A percentile compares a stretch with the other conserved stretches of the same genome.
Conservation (phyloP, 2,113 vertebrate species). For the Acanthochromis polyacanthus region DNA sequence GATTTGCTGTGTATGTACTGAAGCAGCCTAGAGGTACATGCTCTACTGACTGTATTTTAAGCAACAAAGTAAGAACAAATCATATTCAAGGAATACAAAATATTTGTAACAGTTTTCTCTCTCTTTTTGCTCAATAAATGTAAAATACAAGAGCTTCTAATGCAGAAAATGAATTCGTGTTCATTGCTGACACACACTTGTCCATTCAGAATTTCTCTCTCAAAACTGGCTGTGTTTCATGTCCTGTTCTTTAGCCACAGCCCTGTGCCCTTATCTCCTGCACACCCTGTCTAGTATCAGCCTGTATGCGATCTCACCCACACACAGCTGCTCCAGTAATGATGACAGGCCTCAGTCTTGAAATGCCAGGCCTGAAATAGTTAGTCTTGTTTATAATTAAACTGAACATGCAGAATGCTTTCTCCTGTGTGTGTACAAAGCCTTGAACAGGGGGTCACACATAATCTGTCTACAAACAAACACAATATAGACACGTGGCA, state of each 20-base stretch:
- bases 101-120: not conserved
- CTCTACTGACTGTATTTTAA: too few species aligned
- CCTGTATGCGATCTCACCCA: conserved; percentile 39
- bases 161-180: not conserved
- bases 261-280: not conserved
- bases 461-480: not conserved
- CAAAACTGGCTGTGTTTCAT: not conserved
- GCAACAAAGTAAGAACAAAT: too few species aligned
- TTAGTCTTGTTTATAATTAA: conserved; percentile 67
- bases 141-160: not conserved
- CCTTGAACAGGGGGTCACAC: not conserved
- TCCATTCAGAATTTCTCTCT: not conserved
- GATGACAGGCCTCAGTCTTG: conserved; percentile 53
- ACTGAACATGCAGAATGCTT: conserved; percentile 13
- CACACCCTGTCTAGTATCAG: not conserved
- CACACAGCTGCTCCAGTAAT: conserved; percentile 65
- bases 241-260: conserved; percentile 5
- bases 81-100: too few species aligned
- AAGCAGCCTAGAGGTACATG: not conserved
- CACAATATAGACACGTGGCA: not conserved
- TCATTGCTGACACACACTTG: not conserved
- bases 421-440: conserved; percentile 13
- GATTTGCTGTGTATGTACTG: not conserved
- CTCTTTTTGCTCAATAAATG: not conserved
- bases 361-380: conserved; percentile 76